These are phyloP conservation scores for Aleadryas rufinucha DNA, from an alignment of 2,113 vertebrate genomes.

Conservation along the genomic window DNA sequence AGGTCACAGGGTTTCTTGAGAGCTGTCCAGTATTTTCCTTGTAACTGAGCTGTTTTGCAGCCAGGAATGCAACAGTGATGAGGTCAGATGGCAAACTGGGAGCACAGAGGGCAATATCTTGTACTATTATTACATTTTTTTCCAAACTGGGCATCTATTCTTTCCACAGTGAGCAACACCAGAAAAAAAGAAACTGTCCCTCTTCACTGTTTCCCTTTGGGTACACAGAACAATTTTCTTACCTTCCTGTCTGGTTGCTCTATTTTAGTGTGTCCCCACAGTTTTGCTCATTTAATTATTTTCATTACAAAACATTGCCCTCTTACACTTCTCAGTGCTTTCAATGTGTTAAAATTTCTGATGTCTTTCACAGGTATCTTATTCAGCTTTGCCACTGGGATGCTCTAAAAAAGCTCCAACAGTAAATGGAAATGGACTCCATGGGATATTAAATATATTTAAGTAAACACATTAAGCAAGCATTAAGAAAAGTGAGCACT, in stretches of 20 bases:
- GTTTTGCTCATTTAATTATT: background rate
- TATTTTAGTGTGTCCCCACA: background rate
- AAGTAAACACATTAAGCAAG: slow-evolving; percentile 40
- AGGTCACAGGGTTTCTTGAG: background rate
- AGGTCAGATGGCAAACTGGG: background rate
- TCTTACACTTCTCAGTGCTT: background rate
- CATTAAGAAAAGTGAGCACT: slow-evolving; percentile 38
- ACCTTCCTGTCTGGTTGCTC: background rate
- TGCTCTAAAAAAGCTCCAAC: background rate
- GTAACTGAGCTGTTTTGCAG: background rate
- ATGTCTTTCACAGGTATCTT: background rate
- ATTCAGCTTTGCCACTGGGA: background rate
- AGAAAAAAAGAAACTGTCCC: background rate
- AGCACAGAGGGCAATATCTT: background rate
- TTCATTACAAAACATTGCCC: background rate
- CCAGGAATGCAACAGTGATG: background rate
- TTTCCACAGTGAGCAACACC: background rate
- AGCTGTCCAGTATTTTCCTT: background rate
- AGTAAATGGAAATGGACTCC: background rate
- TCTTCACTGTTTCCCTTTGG: background rate
- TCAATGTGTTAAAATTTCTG: background rate
- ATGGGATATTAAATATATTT: slow-evolving; percentile 23
- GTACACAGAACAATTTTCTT: background rate
- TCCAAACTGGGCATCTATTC: background rate
- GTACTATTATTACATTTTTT: background rate